phyloP scores from a whole-genome alignment of 2,797 vertebrate species.

The Tolypeutes matacus region DNA sequence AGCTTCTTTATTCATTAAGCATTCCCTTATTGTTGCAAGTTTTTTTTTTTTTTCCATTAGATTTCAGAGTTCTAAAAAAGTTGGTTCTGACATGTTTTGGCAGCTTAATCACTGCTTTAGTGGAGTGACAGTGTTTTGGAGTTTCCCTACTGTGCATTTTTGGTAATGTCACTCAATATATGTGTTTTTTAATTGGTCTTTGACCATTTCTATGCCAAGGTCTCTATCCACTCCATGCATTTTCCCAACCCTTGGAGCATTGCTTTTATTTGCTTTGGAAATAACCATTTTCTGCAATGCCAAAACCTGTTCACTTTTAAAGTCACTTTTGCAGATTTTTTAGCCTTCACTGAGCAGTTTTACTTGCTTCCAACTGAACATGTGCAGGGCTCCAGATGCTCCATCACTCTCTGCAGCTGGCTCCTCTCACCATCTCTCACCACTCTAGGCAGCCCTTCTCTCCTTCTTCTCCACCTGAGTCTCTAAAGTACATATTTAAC shows the following conservation, averaged over 20 bases:
- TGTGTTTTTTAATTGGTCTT: constrained; percentile 64
- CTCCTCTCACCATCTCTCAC: constrained; percentile 43
- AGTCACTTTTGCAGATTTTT: constrained; percentile 45
- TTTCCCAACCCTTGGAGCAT: constrained; percentile 64
- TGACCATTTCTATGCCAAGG: constrained; percentile 37
- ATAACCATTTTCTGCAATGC: constrained; percentile 62
- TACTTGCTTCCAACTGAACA: constrained; percentile 95
- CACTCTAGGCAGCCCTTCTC: constrained; percentile 23
- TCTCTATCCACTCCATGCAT: constrained; percentile 60
- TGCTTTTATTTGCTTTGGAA: constrained; percentile 72
- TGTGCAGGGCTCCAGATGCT: constrained; percentile 84
- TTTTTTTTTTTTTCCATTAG: neutral
- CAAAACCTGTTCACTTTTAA: constrained; percentile 43
- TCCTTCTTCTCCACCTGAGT: constrained; percentile 32
- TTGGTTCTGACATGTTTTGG: neutral
- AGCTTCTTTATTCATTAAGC: neutral
- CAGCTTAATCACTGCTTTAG: neutral
- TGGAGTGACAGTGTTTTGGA: neutral
- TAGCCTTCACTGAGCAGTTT: constrained; percentile 91
- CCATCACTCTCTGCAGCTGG: constrained; percentile 71
- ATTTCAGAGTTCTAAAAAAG: neutral
- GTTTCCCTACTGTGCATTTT: neutral
- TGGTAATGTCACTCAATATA: neutral
- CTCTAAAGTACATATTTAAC: constrained; percentile 29
- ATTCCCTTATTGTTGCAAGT: neutral